Evolutionary conservation across 2,888 invertebrate genomes (phyloP), one percentile per base, ranked within the genome.

Genomic region (Iselma pallidipennis): DNA sequence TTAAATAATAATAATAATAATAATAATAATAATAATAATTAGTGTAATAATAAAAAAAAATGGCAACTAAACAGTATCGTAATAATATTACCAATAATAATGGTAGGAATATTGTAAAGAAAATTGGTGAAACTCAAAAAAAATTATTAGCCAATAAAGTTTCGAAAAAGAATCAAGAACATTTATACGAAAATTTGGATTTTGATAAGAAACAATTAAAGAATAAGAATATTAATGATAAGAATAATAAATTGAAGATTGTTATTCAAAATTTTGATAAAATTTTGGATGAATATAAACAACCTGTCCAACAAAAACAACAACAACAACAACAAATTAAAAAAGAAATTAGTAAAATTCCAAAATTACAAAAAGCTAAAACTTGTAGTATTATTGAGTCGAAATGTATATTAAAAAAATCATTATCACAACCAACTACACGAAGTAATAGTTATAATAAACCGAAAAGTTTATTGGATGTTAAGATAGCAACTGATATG

Each of bases 331-430:
- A 49, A 49, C 65, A 64, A 10, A n/a, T n/a, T n/a, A n/a, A n/a
- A n/a, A n/a, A n/a, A n/a, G n/a, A n/a, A n/a, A n/a, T n/a, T n/a
- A 74, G 74, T 0, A 74, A 67, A 70, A 83, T 85, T 53, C 87
- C 87, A 49, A 87, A 86, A 78, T 78, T 90, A 69, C 86, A 88
- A 72, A 90, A 90, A 77, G 88, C 90, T 0, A 88, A 89, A 76
- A 90, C 89, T 69, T 89, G 89, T 77, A 88, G 88, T 74, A 88
- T 88, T 61, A 89, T 89, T 56, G 89, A 88, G 78, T 88, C 89
- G 0, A 85, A 88, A 63, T 89, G 89, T 76, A 87, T 89, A 69
- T 78, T 88, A 54, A 87, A 89, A 75, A 88, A 87, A 76, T 80
- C 83, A 9, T 82, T 82, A 71, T 85, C 86, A 3, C 82, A 83